A percentile compares a stretch with the other conserved stretches of the same genome.
Evolutionary conservation across 2,888 invertebrate genomes (phyloP).

Genomic region (Cantharis flavilabris): DNA sequence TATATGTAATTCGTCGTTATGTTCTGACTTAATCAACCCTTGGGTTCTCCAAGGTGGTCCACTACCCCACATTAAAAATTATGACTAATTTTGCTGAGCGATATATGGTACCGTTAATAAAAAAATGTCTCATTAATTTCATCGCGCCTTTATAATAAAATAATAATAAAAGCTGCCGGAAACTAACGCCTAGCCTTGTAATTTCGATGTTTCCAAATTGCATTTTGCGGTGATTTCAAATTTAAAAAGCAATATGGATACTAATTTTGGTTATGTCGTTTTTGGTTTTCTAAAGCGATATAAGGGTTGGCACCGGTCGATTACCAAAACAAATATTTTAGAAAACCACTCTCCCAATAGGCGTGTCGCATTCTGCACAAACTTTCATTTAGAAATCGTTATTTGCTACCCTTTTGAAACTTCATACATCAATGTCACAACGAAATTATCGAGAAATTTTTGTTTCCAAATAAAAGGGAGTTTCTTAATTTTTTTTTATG

Average conservation of each 20-base stretch:
- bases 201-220: slow-evolving; percentile 23
- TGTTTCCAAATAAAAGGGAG: neutral
- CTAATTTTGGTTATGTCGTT: slow-evolving; percentile 13
- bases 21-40: slow-evolving; percentile 33
- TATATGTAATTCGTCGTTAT: slow-evolving; percentile 21
- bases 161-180: slow-evolving; percentile 22
- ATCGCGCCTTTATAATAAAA: slow-evolving; percentile 31
- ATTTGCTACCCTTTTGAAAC: slow-evolving; percentile 27
- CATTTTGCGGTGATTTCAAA: slow-evolving; percentile 26
- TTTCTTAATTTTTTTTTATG: neutral
- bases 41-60: slow-evolving; percentile 35
- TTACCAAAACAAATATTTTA: slow-evolving; percentile 31
- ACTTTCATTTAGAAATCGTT: slow-evolving; percentile 14
- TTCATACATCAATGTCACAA: slow-evolving; percentile 35
- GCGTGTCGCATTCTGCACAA: slow-evolving; percentile 35
- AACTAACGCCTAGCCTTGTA: slow-evolving; percentile 28
- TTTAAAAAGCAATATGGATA: slow-evolving; percentile 13
- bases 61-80: slow-evolving; percentile 22
- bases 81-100: slow-evolving; percentile 35
- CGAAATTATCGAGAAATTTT: neutral
- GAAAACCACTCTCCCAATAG: slow-evolving; percentile 19
- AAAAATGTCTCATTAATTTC: slow-evolving; percentile 37
- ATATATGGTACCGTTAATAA: slow-evolving; percentile 38
- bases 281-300: slow-evolving; percentile 6
- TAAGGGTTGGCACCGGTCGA: slow-evolving; percentile 25